phyloP scores from a whole-genome alignment of 2,888 invertebrate species.

The Neocrepidodera transversa region DNA sequence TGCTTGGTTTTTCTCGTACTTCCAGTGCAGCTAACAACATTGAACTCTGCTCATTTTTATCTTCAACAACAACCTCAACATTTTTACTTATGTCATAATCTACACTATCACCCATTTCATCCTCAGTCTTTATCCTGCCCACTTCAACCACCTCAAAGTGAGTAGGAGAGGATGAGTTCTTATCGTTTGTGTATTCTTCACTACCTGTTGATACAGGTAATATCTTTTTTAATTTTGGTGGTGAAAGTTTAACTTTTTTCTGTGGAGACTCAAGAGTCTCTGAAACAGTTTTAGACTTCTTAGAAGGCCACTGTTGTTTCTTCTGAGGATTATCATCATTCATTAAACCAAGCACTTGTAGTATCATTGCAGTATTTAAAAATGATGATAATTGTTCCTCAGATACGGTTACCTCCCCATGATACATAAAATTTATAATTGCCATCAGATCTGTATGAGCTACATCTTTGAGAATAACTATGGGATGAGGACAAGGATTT shows the following conservation, averaged over 20 bases:
- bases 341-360: conserved; percentile 71
- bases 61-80: conserved; percentile 47
- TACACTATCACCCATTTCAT: conserved; percentile 33
- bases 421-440: conserved; percentile 74
- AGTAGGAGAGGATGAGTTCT: conserved; percentile 20
- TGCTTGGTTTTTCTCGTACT: conserved; percentile 51
- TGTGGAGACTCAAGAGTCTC: conserved; percentile 42
- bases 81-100: conserved; percentile 46
- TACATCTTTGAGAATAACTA: conserved; percentile 76
- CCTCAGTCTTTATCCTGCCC: conserved; percentile 49
- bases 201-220: conserved; percentile 11
- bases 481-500: conserved; percentile 77
- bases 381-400: conserved; percentile 72
- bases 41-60: conserved; percentile 50
- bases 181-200: conserved; percentile 28
- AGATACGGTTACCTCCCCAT: conserved; percentile 74
- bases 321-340: conserved; percentile 42
- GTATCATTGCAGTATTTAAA: conserved; percentile 70
- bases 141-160: conserved; percentile 45
- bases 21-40: conserved; percentile 58
- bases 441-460: conserved; percentile 71
- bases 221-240: conserved; percentile 41
- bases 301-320: conserved; percentile 33
- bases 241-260: conserved; percentile 45
- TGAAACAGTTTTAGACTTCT: conserved; percentile 40